Evolutionary conservation across 2,797 vertebrate genomes (phyloP), one percentile per base, ranked within the genome.

Genomic region (Silurus aristotelis): DNA sequence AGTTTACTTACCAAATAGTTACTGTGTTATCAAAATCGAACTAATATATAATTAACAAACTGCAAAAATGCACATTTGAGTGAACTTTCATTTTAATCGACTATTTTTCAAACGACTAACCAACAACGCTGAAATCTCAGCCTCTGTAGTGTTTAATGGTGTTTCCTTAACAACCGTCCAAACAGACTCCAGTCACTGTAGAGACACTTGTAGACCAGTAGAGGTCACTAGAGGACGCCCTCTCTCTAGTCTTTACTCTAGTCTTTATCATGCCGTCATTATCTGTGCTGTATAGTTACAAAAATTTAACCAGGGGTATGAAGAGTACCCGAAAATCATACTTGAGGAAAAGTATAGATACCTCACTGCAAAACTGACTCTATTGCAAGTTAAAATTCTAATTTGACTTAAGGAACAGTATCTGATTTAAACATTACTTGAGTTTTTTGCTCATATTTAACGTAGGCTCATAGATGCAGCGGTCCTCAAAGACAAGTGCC

Each of bases 111-210:
- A 43, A 14, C 38, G 67, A 8, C 22, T n/a, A 20, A 46, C 20
- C 9, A 1, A 43, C 19, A 20, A 19, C 25, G 17, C 13, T 48
- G 25, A 87, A 91, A 88, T 77, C n/a, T 78, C 91, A 91, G 92
- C 88, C 83, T 86, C 27, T 87, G 25, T 88, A 82, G 73, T 77
- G 70, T 89, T 56, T 0, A 1, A 22, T 3, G 73, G 77, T 27
- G 91, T 94, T 87, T 76, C 93, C 87, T 90, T 90, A 63, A 83
- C 77, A 90, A 93, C 93, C 56, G 52, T 78, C 52, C 3, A 13
- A 38, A 68, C 25, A 60, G 17, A 31, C 8, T 15, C 14, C 31
- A 3, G 8, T 38, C 17, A 6, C 15, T 70, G 64, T 61, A 66
- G 22, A 0, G 52, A 20, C 64, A 81, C 15, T n/a, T n/a, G n/a